A percentile compares a stretch with the other conserved stretches of the same genome.
phyloP scores from a whole-genome alignment of 2,113 vertebrate species.

The Lophius piscatorius region DNA sequence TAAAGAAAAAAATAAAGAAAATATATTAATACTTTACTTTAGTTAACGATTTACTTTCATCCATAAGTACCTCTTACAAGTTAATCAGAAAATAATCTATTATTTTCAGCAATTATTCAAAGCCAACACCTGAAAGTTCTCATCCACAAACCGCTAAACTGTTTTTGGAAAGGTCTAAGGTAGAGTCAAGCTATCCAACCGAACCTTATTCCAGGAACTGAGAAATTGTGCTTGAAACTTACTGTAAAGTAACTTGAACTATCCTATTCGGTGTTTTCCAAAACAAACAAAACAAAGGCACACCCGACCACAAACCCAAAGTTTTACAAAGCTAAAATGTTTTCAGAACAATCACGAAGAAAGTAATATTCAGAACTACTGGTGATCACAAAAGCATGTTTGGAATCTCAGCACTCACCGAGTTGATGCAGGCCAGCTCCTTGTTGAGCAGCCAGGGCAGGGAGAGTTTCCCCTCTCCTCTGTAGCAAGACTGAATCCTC shows the following conservation, averaged over 20 bases:
- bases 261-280: not conserved
- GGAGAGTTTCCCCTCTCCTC: conserved; percentile 93
- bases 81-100: too few relatives aligned
- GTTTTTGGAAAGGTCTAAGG: conserved; percentile 20
- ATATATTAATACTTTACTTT: too few relatives aligned
- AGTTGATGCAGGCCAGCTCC: conserved; percentile 96
- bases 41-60: too few relatives aligned
- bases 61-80: too few relatives aligned
- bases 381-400: conserved; percentile 19
- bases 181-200: conserved; percentile 13
- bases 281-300: conserved; percentile 2
- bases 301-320: not conserved
- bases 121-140: too few relatives aligned
- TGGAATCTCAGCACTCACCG: conserved; percentile 82
- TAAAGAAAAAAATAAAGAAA: too few relatives aligned
- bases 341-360: not conserved
- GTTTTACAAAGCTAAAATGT: not conserved
- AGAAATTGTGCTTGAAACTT: conserved; percentile 1
- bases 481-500: conserved; percentile 96
- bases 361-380: not conserved
- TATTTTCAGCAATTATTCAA: too few relatives aligned
- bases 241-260: not conserved
- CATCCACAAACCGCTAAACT: conserved; percentile 32
- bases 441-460: conserved; percentile 98
- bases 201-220: not conserved